Evolutionary conservation across 2,113 vertebrate species (phyloP).

Genomic region (Felis catus): DNA sequence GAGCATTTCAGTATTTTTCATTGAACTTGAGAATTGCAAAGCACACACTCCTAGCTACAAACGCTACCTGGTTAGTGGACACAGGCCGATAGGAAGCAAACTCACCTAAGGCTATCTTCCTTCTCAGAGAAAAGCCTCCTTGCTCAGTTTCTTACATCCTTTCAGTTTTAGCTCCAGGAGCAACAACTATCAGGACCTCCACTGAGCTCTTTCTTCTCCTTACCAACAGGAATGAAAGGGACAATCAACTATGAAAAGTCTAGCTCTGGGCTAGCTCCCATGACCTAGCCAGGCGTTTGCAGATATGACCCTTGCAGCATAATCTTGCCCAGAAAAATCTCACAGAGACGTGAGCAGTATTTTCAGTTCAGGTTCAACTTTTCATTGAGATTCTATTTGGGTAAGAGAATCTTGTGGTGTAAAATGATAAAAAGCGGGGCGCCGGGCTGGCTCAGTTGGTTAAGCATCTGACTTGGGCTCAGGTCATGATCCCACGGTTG

Average conservation of each 20-base stretch:
- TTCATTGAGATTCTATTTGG: not conserved
- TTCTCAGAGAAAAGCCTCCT: not conserved
- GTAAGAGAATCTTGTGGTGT: not conserved
- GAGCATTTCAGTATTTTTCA: not conserved
- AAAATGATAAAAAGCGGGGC: not conserved
- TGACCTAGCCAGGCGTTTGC: not conserved
- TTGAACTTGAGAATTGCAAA: constrained; percentile 5
- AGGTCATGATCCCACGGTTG: no score
- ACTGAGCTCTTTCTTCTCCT: not conserved
- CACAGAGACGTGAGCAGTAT: not conserved
- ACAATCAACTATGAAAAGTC: not conserved
- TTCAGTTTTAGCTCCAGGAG: not conserved
- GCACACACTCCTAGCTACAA: not conserved
- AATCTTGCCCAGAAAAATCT: not conserved
- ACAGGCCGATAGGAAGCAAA: not conserved
- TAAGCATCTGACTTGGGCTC: no score
- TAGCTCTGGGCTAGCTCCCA: not conserved
- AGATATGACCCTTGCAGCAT: not conserved
- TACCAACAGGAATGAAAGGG: not conserved
- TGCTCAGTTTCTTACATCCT: not conserved
- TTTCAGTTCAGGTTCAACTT: not conserved
- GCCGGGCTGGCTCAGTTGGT: no score
- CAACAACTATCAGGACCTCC: not conserved
- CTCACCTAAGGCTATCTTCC: not conserved
- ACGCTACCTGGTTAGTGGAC: not conserved